phyloP scores from a whole-genome alignment of 2,113 vertebrate species.

The Ctenodactylus gundi region DNA sequence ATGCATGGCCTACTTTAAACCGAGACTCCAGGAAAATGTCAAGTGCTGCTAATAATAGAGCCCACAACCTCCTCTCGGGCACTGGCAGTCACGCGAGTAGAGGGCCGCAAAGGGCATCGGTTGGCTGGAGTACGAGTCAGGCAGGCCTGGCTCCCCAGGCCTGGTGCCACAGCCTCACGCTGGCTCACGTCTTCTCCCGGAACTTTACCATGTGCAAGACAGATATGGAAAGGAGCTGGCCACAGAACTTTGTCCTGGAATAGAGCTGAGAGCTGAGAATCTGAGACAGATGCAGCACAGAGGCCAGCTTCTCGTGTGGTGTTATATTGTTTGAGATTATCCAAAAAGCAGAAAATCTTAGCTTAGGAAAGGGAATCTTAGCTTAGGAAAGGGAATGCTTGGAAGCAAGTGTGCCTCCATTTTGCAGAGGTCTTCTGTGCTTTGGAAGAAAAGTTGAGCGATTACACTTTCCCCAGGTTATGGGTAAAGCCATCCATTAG shows the following conservation, averaged over 20 bases:
- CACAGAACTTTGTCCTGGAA: neutral
- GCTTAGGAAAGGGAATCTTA: neutral
- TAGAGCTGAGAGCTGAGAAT: neutral
- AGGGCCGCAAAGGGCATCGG: neutral
- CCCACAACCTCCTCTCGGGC: neutral
- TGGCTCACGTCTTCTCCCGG: fast-evolving
- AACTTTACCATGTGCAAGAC: neutral
- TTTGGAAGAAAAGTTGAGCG: neutral
- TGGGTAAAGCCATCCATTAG: neutral
- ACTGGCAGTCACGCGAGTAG: neutral
- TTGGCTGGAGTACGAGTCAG: neutral
- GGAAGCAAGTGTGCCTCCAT: neutral
- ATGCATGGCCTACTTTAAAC: constrained; percentile 34
- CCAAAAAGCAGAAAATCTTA: neutral
- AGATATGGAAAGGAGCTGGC: fast-evolving
- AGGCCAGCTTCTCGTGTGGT: neutral
- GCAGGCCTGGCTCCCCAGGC: neutral
- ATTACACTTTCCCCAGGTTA: neutral
- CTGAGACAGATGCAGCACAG: neutral
- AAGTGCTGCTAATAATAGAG: constrained; percentile 57
- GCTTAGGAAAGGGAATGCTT: neutral
- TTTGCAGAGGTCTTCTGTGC: neutral
- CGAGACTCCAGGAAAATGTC: constrained; percentile 46
- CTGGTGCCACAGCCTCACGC: fast-evolving
- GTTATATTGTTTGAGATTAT: neutral